Evolutionary conservation across 2,113 vertebrate genomes (phyloP), one percentile per base, ranked within the genome.

Genomic region (Perccottus glenii): DNA sequence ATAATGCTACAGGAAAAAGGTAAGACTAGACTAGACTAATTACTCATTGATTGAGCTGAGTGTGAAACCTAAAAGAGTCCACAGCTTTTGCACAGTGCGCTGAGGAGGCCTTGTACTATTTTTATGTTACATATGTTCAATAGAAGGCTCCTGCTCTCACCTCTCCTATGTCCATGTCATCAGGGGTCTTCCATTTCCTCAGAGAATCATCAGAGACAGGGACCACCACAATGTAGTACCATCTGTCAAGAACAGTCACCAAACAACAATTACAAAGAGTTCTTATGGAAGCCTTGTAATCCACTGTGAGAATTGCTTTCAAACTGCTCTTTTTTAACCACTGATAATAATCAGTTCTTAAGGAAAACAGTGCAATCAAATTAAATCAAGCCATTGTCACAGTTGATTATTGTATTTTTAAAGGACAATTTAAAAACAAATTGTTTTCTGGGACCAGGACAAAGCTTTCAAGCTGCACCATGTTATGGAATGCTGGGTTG

Each of bases 221-320:
- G 5, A 99, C 94, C 16, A 99, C 96, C 82, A 96, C 95, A 0
- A 99, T 90, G 83, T 97, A 99, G 91, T 94, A 98, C 92, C 95
- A 98, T 88, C 97, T 99, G 85, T 11, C 60, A 46, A n/a, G 75
- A 61, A 56, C 47, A 87, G 32, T 70, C 9, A 0, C 35, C 67
- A 11, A 46, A 50, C 63, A 46, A 5, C 11, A 57, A 33, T 60
- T 9, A 35, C 8, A 51, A 16, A 51, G 9, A n/a, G 32, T 15
- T 65, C 14, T 11, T 11, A 6, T 11, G 9, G 4, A 43, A 43
- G 6, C 9, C 10, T 46, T 40, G 5, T 8, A 40, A 40, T 6
- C 38, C 38, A 40, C 38, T 40, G 38, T 8, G 19, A 27, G 3
- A 27, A 27, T 1, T 27, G 19, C 19, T 27, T 27, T 27, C 19